Base-by-base conservation (phyloP, 1,140 invertebrate species). In the Penaeus indicus region DNA sequence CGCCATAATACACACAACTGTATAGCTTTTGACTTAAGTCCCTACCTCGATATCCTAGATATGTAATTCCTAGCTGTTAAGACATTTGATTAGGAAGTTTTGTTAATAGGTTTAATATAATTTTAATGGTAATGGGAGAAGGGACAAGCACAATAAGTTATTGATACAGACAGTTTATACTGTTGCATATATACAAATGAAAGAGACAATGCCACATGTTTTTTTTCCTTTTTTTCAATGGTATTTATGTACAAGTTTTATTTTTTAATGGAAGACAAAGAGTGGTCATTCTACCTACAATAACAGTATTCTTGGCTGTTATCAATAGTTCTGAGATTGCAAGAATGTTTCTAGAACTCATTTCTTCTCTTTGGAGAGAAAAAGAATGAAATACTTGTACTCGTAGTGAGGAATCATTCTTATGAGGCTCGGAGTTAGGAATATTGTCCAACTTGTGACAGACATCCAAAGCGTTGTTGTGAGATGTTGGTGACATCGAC, bases 1-100 rank as follows among this genome's bases (percentile, higher is more conserved):
- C 81, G 64, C 81, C 81, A 67, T 84, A 84, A 84, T 84, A 84
- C 81, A 84, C 81, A 84, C 62, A 64, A 84, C 64, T 84, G 81
- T 84, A 84, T 84, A 84, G 81, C 81, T 84, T 75, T 84, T 69
- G 63, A 84, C 81, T 84, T 84, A 84, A 84, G 81, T 84, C 81
- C 81, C 81, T 84, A 84, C 81, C 81, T 84, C 81, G 81, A 84
- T 84, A 84, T 84, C 81, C 81, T 84, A 84, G 81, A 84, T 64
- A 69, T 84, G 67, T 69, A 84, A 84, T 84, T 84, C 81, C 47
- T 84, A 84, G 81, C 81, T 84, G 13, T 42, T 84, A 84, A 84
- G 81, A 64, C 62, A 69, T 84, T 69, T 83, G 67, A 62, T 82
- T 83, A 83, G 63, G 47, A 64, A 84, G 10, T 84, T 84, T 84